Conservation (phyloP, 2,113 vertebrate species). For the Ptyas mucosa region DNA sequence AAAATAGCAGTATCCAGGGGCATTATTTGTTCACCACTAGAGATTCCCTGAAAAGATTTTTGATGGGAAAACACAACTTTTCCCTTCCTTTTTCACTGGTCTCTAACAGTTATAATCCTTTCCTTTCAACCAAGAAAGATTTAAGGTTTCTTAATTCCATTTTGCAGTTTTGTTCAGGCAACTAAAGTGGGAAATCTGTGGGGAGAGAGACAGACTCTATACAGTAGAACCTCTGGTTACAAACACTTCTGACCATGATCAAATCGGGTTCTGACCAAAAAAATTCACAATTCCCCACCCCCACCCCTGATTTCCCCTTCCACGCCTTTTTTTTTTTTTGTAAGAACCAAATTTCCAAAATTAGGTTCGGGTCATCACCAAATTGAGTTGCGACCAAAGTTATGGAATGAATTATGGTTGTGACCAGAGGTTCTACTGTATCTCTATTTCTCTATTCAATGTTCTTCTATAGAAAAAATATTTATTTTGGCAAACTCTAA, state of each 20-base stretch:
- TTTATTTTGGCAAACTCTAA: not conserved
- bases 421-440: no score
- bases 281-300: no score
- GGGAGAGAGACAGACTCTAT: not conserved
- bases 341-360: no score
- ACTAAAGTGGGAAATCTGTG: not conserved
- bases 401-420: no score
- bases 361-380: no score
- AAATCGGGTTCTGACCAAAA: no score
- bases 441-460: not conserved
- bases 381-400: no score
- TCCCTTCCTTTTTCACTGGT: constrained; percentile 32
- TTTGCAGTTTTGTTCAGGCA: not conserved
- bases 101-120: constrained; percentile 10
- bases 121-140: not conserved
- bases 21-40: constrained; percentile 18
- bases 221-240: no score
- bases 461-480: not conserved
- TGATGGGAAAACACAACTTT: constrained; percentile 54
- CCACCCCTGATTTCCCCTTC: no score
- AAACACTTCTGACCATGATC: no score
- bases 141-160: not conserved
- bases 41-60: constrained; percentile 44
- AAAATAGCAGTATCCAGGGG: constrained; percentile 58
- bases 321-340: no score